Conservation (phyloP, 1,140 invertebrate genomes). For the Cherax quadricarinatus region DNA sequence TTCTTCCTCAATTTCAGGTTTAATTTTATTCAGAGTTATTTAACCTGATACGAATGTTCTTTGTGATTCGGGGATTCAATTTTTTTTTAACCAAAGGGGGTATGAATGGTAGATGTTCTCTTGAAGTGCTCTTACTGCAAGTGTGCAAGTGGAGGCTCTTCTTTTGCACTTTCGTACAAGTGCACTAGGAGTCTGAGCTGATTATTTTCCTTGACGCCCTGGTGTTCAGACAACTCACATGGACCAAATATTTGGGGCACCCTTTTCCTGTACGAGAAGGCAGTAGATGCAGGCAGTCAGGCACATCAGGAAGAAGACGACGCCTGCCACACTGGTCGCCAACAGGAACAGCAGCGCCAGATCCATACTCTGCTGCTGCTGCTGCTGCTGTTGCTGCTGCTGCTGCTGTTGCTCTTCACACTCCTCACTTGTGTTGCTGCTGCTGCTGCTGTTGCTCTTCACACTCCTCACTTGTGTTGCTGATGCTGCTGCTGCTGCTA, state of each 20-base stretch:
- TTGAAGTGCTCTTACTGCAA: too few species aligned
- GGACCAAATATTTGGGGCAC: background rate
- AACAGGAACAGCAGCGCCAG: background rate
- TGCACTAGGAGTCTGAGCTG: too few species aligned
- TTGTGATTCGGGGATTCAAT: too few species aligned
- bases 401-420: background rate
- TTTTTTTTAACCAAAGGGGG: too few species aligned
- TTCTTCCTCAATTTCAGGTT: too few species aligned
- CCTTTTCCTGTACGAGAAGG: constrained; percentile 4
- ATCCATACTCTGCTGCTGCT: background rate
- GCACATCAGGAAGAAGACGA: background rate
- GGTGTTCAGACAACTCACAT: background rate
- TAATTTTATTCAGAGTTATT: background rate
- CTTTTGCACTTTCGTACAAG: too few species aligned
- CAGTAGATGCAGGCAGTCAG: constrained; percentile 17
- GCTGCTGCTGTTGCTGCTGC: too few species aligned
- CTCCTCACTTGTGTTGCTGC: background rate
- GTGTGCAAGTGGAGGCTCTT: too few species aligned
- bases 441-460: background rate
- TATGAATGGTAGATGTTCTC: too few species aligned
- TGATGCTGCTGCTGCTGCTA: background rate
- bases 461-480: background rate
- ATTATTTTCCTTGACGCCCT: too few species aligned
- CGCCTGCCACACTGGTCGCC: background rate
- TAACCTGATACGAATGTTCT: background rate